Base-by-base conservation (phyloP, 2,113 vertebrate genomes). In the Heloderma charlesbogerti region DNA sequence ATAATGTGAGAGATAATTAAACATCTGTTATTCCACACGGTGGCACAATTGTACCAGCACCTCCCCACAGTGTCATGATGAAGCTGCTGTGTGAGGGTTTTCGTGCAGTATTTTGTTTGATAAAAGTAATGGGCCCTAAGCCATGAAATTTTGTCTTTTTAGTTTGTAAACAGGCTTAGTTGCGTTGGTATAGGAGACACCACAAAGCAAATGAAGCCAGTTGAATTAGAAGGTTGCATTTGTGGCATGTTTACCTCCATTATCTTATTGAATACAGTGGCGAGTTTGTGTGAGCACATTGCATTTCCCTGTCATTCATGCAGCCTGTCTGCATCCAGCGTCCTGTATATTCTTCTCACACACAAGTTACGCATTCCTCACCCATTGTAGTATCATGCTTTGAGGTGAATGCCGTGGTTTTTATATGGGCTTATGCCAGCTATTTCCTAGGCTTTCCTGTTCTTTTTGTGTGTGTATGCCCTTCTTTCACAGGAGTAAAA, bases 321-420 rank as follows among this genome's bases (percentile, higher is more conserved):
- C 74, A 69, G 90, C 92, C 91, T 89, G 91, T 83, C 92, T 94
- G 93, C 93, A 90, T 2, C 89, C 92, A 93, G 95, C 94, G 95
- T 94, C 94, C 95, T 88, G 13, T 78, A 25, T 0, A 86, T 83
- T 3, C 92, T 95, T 94, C 88, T 77, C 88, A 93, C 93, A 94
- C 92, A 94, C 81, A 92, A 86, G 93, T 40, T 87, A n/a, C 89
- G 88, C 92, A 6, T 95, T 95, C 93, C 92, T 90, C 93, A 96
- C 92, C 20, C 93, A 92, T 84, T 51, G 37, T 91, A 93, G 94
- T 95, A 92, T 97, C 95, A 89, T 93, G 94, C 94, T 95, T 94
- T 16, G 71, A 95, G 94, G 93, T 95, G 12, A 1, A 7, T 77
- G 91, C 20, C 51, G 87, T 85, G 34, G 25, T 91, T n/a, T 71